Evolutionary conservation across 1,140 invertebrate genomes (phyloP).

Genomic region (Drosophila rhopaloa): DNA sequence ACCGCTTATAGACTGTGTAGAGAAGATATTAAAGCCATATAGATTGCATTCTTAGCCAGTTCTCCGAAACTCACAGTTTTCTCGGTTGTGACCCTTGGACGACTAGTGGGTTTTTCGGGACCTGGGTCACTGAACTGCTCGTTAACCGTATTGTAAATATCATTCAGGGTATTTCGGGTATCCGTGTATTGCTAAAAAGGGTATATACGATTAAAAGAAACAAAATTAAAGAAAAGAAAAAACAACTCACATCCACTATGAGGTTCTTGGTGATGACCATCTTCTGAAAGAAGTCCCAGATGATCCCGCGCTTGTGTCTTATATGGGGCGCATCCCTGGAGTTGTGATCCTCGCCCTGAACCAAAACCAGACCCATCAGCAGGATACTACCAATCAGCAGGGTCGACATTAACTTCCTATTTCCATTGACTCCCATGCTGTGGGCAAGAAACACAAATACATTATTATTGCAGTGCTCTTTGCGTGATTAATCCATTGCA

Average conservation of each 20-base stretch:
- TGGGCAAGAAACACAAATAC: background rate
- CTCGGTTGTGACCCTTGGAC: slow-evolving; percentile 58
- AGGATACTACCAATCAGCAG: slow-evolving; percentile 27
- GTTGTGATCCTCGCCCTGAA: background rate
- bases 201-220: background rate
- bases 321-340: slow-evolving; percentile 29
- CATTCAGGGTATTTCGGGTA: slow-evolving; percentile 69
- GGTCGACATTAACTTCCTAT: slow-evolving; percentile 1
- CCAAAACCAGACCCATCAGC: slow-evolving; percentile 20
- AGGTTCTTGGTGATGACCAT: slow-evolving; percentile 77
- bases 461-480: slow-evolving; percentile 12
- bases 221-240: background rate
- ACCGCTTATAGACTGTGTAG: slow-evolving; percentile 15
- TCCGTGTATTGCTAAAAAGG: slow-evolving; percentile 76
- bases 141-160: slow-evolving; percentile 73
- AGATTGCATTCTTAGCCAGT: background rate
- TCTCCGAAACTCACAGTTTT: slow-evolving; percentile 37
- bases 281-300: slow-evolving; percentile 82
- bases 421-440: slow-evolving; percentile 17
- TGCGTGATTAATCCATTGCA: slow-evolving; percentile 36
- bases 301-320: slow-evolving; percentile 68
- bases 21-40: background rate
- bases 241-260: slow-evolving; percentile 69
- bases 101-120: slow-evolving; percentile 58
- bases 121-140: slow-evolving; percentile 81